Percentiles rank a stretch among this genome's conserved stretches.
phyloP scores from a whole-genome alignment of 1,140 invertebrate species.

The Gonioctena quinquepunctata region DNA sequence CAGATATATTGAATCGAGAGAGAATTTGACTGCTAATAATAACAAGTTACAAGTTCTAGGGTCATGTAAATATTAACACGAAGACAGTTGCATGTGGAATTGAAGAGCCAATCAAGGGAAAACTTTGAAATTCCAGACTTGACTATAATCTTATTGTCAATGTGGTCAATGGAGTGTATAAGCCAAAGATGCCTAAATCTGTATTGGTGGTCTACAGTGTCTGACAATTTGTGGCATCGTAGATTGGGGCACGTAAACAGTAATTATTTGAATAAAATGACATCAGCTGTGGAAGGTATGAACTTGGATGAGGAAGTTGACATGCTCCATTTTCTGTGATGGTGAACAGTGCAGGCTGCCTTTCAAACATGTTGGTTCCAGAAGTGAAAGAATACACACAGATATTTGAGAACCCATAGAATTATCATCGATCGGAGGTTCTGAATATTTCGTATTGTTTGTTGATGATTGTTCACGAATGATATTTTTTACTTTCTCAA shows the following conservation, averaged over 20 bases:
- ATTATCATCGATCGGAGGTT: neutral
- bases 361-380: neutral
- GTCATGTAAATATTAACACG: too few relatives aligned
- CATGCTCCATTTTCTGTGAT: neutral
- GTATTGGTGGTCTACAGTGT: neutral
- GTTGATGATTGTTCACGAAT: neutral
- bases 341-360: neutral
- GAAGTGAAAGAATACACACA: neutral
- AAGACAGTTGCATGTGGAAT: neutral
- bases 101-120: neutral
- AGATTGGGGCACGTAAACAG: neutral
- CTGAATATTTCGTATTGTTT: neutral
- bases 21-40: neutral
- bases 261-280: neutral
- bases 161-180: neutral
- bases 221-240: neutral
- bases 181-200: neutral
- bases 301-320: neutral
- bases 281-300: neutral
- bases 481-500: neutral
- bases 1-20: too few relatives aligned
- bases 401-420: neutral
- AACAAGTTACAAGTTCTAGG: neutral
- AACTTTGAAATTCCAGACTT: neutral
- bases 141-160: neutral